Evolutionary conservation across 2,797 vertebrate species (phyloP).

Genomic region (Acipenser oxyrinchus): DNA sequence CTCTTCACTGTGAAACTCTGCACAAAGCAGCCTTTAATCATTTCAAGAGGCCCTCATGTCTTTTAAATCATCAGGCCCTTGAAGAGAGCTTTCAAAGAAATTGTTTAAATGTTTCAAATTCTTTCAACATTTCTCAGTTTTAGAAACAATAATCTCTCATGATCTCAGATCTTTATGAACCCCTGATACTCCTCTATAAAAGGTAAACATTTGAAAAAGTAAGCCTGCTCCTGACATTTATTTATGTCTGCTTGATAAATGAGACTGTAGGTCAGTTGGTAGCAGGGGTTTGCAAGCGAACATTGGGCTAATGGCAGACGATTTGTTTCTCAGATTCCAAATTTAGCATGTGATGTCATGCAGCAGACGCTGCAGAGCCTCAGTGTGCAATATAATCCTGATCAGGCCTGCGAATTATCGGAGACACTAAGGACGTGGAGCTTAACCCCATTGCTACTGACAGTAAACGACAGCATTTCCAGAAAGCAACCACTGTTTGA

Average conservation of each 20-base stretch:
- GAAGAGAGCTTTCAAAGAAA: no score
- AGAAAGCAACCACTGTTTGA: not conserved
- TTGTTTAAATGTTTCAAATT: no score
- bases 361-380: slow-evolving; percentile 54
- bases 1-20: no score
- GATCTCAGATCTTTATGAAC: no score
- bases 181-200: no score
- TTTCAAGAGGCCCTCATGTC: no score
- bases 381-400: slow-evolving; percentile 60
- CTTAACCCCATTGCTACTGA: slow-evolving; percentile 32
- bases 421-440: slow-evolving; percentile 50
- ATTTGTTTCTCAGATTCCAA: slow-evolving; percentile 56
- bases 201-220: no score
- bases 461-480: slow-evolving; percentile 19
- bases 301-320: slow-evolving; percentile 25
- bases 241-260: not conserved
- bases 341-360: slow-evolving; percentile 62
- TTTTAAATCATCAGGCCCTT: no score
- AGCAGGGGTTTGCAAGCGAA: not conserved
- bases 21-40: no score
- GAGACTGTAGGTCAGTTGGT: slow-evolving; percentile 6
- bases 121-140: no score
- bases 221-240: not conserved
- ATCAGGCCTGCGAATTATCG: slow-evolving; percentile 52
- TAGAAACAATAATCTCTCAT: no score